These are phyloP conservation scores for Neoascia interrupta DNA, from an alignment of 2,888 invertebrate genomes.

Conservation along the genomic window DNA sequence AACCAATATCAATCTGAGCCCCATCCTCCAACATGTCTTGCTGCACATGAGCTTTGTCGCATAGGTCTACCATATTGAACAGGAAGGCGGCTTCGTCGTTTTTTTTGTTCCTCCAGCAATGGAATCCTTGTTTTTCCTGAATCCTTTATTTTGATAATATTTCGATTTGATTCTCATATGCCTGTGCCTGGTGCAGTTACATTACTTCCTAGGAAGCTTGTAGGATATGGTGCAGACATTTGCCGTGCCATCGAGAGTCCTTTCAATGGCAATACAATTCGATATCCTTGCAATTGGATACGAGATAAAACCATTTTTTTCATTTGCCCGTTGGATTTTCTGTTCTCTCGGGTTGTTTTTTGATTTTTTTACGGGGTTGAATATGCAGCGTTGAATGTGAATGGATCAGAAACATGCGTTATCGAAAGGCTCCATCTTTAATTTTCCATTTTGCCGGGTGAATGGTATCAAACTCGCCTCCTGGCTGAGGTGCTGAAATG, in stretches of 20 bases:
- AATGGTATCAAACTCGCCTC: too few relatives aligned
- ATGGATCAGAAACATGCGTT: too few relatives aligned
- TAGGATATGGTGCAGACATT: conserved; percentile 35
- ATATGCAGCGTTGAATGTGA: too few relatives aligned
- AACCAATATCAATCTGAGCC: conserved; percentile 52
- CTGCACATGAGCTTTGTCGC: conserved; percentile 19
- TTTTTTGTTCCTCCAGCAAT: conserved; percentile 27
- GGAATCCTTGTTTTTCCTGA: conserved; percentile 21
- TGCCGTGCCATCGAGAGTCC: conserved; percentile 26
- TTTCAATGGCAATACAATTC: conserved; percentile 52
- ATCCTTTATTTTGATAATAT: conserved; percentile 56
- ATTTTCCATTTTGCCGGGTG: too few relatives aligned
- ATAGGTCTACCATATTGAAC: conserved; percentile 20
- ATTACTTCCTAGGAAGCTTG: too few relatives aligned
- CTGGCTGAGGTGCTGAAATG: too few relatives aligned
- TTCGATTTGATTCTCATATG: conserved; percentile 42
- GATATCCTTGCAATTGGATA: conserved; percentile 68
- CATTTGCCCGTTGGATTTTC: conserved; percentile 64
- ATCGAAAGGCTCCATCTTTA: too few relatives aligned
- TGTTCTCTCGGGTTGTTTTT: too few relatives aligned
- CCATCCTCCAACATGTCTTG: conserved; percentile 4
- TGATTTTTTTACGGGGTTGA: too few relatives aligned
- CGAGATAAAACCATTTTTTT: conserved; percentile 68
- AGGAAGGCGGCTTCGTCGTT: too few relatives aligned
- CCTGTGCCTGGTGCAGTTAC: too few relatives aligned